Percentiles rank a stretch among this genome's conserved stretches.
Conservation (phyloP, 2,113 vertebrate genomes). For the Clarias batrachus region DNA sequence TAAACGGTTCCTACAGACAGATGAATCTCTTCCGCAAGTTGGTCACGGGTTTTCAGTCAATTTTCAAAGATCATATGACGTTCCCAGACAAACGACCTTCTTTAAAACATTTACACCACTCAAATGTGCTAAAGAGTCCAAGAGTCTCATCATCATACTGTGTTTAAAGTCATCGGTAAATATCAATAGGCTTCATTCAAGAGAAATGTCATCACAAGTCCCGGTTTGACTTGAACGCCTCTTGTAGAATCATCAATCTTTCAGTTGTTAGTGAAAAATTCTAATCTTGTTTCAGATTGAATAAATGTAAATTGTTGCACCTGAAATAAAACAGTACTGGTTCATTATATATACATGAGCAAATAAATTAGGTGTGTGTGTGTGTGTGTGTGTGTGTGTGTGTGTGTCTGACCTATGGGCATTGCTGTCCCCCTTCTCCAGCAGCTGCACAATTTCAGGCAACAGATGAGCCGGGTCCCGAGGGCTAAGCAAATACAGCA, state of each 20-base stretch:
- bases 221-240: no score
- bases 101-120: no score
- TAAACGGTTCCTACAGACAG: no score
- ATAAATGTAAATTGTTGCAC: not conserved
- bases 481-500: slow-evolving; percentile 86
- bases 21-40: no score
- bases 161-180: no score
- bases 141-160: no score
- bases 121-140: no score
- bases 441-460: slow-evolving; percentile 85
- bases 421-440: slow-evolving; percentile 86
- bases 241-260: not conserved
- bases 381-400: not conserved
- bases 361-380: not conserved
- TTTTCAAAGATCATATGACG: no score
- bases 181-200: no score
- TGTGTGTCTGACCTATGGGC: slow-evolving; percentile 76
- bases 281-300: not conserved
- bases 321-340: not conserved
- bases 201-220: no score
- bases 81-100: no score
- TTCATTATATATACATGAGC: not conserved
- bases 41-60: no score
- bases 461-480: slow-evolving; percentile 86
- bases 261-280: not conserved